Evolutionary conservation across 30 jellyfish, hydroid and myxozoan species (phyloP), one percentile per base, ranked within the genome.

Genomic region (Chrysaora quinquecirrha): DNA sequence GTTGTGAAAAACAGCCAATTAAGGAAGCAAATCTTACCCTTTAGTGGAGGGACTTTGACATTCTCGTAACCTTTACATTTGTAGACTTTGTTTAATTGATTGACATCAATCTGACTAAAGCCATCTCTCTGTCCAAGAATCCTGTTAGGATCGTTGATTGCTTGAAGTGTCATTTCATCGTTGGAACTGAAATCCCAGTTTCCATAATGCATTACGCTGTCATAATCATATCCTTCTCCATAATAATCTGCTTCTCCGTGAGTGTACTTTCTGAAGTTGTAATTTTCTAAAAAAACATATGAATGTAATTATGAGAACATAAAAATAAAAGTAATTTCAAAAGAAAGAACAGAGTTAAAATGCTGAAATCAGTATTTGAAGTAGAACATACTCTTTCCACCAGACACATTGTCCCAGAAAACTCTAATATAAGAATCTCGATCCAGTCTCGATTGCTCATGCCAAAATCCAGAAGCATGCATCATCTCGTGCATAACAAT

Each of bases 61-160:
- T 43, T 43, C 58, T 43, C 58, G 58, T 43, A 43, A 6, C 58
- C 58, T 16, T 43, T 16, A 16, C 58, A 43, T 43, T 43, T 43
- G 58, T 43, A 43, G 16, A 43, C 58, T 43, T 43, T 43, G 58
- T 43, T 65, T 9, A 65, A 7, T 65, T 65, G 78, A 9, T 32
- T 24, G 20, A 65, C 78, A 65, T 65, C 78, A 6, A 21, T 65
- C 60, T 65, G 78, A 65, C 78, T 65, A 62, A 65, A 65, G 4
- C 78, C 78, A 30, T 65, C 78, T 30, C 78, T 65, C 63, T 65
- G 78, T 3, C 78, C 78, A 28, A 65, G 78, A 65, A 65, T 65
- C 54, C 63, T 24, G 3, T 65, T 16, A 11, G 54, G 54, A 28
- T 65, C 78, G 33, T 62, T 32, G 58, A 65, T 65, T 30, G 33